Percentiles rank a stretch among this genome's conserved stretches.
Evolutionary conservation across 1,140 invertebrate species (phyloP).

Genomic region (Ridgeia piscesae): DNA sequence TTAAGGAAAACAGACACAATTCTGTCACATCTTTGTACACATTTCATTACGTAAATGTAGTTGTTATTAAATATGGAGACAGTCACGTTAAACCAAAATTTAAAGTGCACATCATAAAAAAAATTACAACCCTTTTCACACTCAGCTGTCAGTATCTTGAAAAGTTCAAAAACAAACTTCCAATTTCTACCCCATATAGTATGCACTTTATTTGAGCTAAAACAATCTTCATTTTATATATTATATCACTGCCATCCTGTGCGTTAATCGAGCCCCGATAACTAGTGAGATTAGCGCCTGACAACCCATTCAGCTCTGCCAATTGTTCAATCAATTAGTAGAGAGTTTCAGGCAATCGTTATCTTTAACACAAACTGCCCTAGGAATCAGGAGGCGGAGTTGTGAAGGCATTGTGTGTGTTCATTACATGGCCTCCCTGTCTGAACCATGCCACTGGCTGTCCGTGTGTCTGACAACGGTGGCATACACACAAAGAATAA

Average conservation of each 20-base stretch:
- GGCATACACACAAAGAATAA: not conserved
- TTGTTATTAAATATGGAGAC: not conserved
- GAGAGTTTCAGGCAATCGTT: not conserved
- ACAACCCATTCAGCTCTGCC: not conserved
- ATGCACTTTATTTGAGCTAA: not conserved
- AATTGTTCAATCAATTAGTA: slow-evolving; percentile 2
- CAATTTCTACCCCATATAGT: not conserved
- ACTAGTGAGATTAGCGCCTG: not conserved
- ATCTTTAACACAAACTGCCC: not conserved
- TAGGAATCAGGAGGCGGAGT: not conserved
- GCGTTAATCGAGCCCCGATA: not conserved
- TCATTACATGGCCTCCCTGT: not conserved
- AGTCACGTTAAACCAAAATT: not conserved
- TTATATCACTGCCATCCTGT: not conserved
- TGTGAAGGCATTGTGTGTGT: not conserved
- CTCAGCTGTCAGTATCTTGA: too few species aligned
- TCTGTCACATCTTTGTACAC: not conserved
- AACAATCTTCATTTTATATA: not conserved
- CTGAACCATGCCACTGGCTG: not conserved
- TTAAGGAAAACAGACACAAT: not conserved
- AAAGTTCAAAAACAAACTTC: not conserved
- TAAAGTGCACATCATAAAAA: not conserved
- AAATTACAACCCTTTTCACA: too few species aligned
- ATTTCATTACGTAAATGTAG: not conserved
- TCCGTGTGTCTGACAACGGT: not conserved